Percentiles rank a stretch among this genome's conserved stretches.
phyloP scores from a whole-genome alignment of 2,113 vertebrate genomes.

The Desmodus rotundus region DNA sequence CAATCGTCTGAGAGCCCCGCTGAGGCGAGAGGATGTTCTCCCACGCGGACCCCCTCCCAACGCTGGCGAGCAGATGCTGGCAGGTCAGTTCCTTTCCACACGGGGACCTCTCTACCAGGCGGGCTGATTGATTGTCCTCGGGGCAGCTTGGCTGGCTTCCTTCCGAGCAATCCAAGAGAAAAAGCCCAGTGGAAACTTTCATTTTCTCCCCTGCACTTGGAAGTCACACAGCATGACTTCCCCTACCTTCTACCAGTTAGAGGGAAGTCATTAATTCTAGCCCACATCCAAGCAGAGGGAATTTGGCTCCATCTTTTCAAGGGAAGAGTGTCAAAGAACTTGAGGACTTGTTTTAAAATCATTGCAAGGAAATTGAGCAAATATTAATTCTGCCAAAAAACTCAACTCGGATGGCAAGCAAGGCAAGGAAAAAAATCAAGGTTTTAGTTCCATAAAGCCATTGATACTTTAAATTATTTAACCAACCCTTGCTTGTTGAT shows the following conservation, averaged over 20 bases:
- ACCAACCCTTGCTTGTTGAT: not conserved
- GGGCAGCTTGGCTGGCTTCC: not conserved
- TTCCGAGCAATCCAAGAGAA: not conserved
- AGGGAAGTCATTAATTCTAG: not conserved
- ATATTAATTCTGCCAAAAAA: not conserved
- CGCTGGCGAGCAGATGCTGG: not conserved
- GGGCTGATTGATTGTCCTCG: not conserved
- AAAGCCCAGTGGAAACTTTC: not conserved
- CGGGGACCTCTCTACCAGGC: too few species aligned
- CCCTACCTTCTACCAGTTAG: not conserved
- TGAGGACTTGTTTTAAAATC: not conserved
- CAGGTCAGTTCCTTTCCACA: not conserved
- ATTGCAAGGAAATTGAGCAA: not conserved
- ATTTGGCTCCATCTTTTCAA: not conserved
- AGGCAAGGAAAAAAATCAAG: not conserved
- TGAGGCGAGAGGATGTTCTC: not conserved
- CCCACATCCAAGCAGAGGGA: not conserved
- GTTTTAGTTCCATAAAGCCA: not conserved
- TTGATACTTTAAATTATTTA: not conserved
- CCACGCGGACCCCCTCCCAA: not conserved
- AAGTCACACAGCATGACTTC: not conserved
- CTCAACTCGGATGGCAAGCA: not conserved
- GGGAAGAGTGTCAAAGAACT: not conserved
- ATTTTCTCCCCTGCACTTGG: not conserved
- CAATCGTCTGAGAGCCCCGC: accelerated